Base-by-base conservation (phyloP, 1,140 invertebrate genomes). In the Wasmannia auropunctata region DNA sequence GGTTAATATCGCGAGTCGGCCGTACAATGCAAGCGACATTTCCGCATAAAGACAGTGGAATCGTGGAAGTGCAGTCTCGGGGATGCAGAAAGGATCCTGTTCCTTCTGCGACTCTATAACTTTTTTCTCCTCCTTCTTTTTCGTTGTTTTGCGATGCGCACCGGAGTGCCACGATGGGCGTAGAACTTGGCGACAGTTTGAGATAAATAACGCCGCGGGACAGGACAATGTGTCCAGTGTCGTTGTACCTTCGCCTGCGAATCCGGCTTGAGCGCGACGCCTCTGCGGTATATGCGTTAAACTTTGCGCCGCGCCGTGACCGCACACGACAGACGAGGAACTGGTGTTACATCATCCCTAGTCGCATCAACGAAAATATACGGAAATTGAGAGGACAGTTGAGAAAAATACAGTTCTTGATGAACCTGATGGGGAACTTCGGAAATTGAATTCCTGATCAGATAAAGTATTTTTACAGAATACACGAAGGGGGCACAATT, bases 181-280 rank as follows among this genome's bases (percentile, higher is more conserved):
- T 87, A 80, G 74, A 90, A 43, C 67, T 69, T 76, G 75, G 46
- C 40, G 84, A 77, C 70, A 87, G 86, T 90, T 90, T 86, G 70
- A 87, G 49, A 86, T 89, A 89, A 90, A 90, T 90, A 89, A 90
- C 87, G 49, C 14, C 49, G 28, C 14, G 34, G 31, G 89, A 90
- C 88, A 90, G 88, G 56, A 90, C 89, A 90, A 90, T 90, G 88
- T 89, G 81, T 87, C 46, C 75, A 34, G 81, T 65, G 65, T 88
- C 74, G 60, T 76, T 84, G 54, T 76, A 69, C 67, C 87, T 67
- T 87, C 67, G 83, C 81, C 83, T 88, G 79, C 67, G 81, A 87
- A 80, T 88, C 74, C 51, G 51, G 60, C 80, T 87, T 83, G 70
- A 72, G 65, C 65, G 65, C 70, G 60, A 60, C 72, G 75, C 56